Base-by-base conservation (phyloP, 1,140 invertebrate species). In the Dysdera silvatica region DNA sequence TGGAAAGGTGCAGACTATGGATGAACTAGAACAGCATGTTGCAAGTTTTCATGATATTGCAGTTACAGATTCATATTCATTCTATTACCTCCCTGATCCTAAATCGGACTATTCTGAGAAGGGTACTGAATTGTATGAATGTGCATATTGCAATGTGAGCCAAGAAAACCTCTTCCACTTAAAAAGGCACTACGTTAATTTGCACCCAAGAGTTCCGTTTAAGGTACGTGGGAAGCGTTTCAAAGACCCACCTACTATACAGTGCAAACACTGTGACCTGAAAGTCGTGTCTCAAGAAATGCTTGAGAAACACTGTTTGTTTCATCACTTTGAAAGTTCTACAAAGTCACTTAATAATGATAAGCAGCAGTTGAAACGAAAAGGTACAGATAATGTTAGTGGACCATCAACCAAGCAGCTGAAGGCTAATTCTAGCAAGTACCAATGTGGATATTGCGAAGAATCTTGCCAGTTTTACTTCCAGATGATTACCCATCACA, bases 141-240 rank as follows among this genome's bases (percentile, higher is more conserved):
- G 61, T 24, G 41, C 52, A 24, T 63, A 63, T 31, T 63, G 61
- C 29, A 63, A 63, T 32, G 48, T 43, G 16, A 26, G 52, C n/a
- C 40, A 48, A n/a, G 52, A 49, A 29, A 63, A 32, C 28, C 33
- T 63, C 4, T 20, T 16, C 24, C 7, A 41, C 0, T 31, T 63
- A 12, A 47, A 49, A 35, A 63, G 49, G 5, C 61, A 63, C 24
- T 52, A 37, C 8, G 43, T 48, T 20, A 23, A 55, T 5, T 55
- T 63, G 43, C 61, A 63, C 32, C 28, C 61, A 0, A 43, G 49
- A 14, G 56, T 40, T 18, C 43, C 24, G 2, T 63, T 63, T 26
- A 55, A 49, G 28, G 61, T 63, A 1, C 40, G 37, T 24, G 52
- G 61, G 5, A 54, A 43, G 28, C 23, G 55, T 14, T 24, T 3